Evolutionary conservation across 2,888 invertebrate genomes (phyloP).

Genomic region (Cotesia congregata): DNA sequence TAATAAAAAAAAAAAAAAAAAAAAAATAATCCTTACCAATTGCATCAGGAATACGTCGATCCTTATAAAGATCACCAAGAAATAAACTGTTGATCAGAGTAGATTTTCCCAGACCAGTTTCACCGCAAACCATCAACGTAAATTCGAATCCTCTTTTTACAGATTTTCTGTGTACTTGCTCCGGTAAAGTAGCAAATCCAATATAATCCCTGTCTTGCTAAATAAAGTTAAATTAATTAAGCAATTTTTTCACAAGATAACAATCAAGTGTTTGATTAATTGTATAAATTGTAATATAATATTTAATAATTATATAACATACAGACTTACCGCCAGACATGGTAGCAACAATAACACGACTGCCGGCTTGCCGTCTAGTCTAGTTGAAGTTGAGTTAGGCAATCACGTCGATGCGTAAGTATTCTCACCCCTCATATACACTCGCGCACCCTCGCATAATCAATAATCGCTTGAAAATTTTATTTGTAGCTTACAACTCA

Average conservation of each 20-base stretch:
- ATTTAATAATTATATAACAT: not conserved
- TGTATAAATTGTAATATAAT: not conserved
- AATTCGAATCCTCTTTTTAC: slow-evolving; percentile 97
- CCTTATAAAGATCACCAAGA: slow-evolving; percentile 92
- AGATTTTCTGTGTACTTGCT: slow-evolving; percentile 96
- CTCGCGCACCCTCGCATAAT: slow-evolving; percentile 40
- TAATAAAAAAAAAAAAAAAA: not conserved
- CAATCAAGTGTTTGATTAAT: not conserved
- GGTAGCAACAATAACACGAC: slow-evolving; percentile 54
- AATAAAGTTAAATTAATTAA: slow-evolving; percentile 42
- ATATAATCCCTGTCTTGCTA: slow-evolving; percentile 76
- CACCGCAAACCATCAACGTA: slow-evolving; percentile 96
- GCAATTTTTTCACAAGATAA: not conserved
- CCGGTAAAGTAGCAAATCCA: slow-evolving; percentile 95
- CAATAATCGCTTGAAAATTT: slow-evolving; percentile 11
- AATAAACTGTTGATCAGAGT: slow-evolving; percentile 95
- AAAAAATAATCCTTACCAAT: slow-evolving; percentile 72
- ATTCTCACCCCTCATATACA: slow-evolving; percentile 20
- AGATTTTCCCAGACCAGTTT: slow-evolving; percentile 94
- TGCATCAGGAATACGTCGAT: slow-evolving; percentile 81
- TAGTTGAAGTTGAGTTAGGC: slow-evolving; percentile 43
- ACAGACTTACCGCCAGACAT: slow-evolving; percentile 64
- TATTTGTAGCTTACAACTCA: not conserved
- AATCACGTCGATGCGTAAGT: slow-evolving; percentile 23
- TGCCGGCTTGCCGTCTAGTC: slow-evolving; percentile 43